Percentiles rank a stretch among this genome's conserved stretches.
These are phyloP conservation scores for Camponotus fellah DNA, from an alignment of 2,888 invertebrate species.

Conservation along the genomic window DNA sequence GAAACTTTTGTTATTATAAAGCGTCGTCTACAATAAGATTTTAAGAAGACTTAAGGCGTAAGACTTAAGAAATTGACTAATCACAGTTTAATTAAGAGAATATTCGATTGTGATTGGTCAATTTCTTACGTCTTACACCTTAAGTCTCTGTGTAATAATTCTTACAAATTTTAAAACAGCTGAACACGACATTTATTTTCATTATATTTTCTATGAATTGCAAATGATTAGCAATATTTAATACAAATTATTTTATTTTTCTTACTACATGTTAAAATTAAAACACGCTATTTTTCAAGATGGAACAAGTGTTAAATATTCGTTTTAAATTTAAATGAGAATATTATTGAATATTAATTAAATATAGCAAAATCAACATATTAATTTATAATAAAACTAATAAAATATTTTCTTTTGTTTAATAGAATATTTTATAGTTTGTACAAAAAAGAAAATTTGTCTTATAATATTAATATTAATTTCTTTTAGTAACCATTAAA, in stretches of 20 bases:
- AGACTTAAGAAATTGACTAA: no score
- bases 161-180: neutral
- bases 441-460: neutral
- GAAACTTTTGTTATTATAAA: neutral
- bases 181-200: neutral
- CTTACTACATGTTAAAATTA: neutral
- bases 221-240: neutral
- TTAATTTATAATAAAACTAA: neutral
- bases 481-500: neutral
- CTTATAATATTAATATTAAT: neutral
- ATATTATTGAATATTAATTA: conserved; percentile 9
- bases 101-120: no score
- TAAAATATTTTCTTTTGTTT: neutral
- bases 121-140: no score
- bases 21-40: no score
- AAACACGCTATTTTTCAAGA: neutral
- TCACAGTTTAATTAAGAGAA: no score
- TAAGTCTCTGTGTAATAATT: no score
- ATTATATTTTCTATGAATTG: neutral
- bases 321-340: neutral
- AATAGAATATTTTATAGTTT: neutral
- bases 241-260: neutral
- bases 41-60: no score
- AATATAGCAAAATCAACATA: neutral
- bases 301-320: neutral